Percentiles rank a stretch among this genome's conserved stretches.
These are phyloP conservation scores for Prosopocoilus inquinatus DNA, from an alignment of 2,888 invertebrate genomes.

Conservation along the genomic window DNA sequence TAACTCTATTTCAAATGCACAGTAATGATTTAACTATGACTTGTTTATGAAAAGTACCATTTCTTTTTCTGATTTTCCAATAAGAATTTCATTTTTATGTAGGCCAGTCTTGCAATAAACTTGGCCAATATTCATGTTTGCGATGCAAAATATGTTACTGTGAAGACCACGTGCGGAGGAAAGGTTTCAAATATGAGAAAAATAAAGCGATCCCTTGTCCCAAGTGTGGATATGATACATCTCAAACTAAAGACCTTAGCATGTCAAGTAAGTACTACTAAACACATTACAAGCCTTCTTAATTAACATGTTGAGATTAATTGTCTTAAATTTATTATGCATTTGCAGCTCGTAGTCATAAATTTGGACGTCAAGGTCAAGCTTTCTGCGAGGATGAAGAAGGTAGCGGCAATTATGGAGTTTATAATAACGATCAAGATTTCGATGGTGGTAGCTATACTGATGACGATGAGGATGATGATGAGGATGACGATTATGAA, in stretches of 20 bases:
- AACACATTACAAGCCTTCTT: too few species aligned
- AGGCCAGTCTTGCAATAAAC: slow-evolving; percentile 91
- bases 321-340: slow-evolving; percentile 7
- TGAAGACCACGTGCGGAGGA: slow-evolving; percentile 91
- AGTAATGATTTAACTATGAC: too few species aligned
- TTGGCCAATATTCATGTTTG: slow-evolving; percentile 93
- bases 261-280: slow-evolving; percentile 85
- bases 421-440: slow-evolving; percentile 52
- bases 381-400: slow-evolving; percentile 61
- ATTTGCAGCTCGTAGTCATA: slow-evolving; percentile 73
- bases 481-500: slow-evolving; percentile 51
- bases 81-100: slow-evolving; percentile 27
- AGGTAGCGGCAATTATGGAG: slow-evolving; percentile 46
- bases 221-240: slow-evolving; percentile 90
- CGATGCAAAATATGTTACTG: slow-evolving; percentile 96
- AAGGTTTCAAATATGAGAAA: slow-evolving; percentile 85
- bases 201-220: slow-evolving; percentile 87
- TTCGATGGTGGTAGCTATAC: slow-evolving; percentile 45
- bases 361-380: slow-evolving; percentile 83
- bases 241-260: slow-evolving; percentile 89
- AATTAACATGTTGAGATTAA: not conserved
- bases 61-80: not conserved
- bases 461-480: slow-evolving; percentile 35
- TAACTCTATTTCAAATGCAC: too few species aligned
- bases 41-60: too few species aligned